A percentile compares a stretch with the other conserved stretches of the same genome.
These are phyloP conservation scores for Heliangelus exortis DNA, from an alignment of 2,797 vertebrate species.

Conservation along the genomic window DNA sequence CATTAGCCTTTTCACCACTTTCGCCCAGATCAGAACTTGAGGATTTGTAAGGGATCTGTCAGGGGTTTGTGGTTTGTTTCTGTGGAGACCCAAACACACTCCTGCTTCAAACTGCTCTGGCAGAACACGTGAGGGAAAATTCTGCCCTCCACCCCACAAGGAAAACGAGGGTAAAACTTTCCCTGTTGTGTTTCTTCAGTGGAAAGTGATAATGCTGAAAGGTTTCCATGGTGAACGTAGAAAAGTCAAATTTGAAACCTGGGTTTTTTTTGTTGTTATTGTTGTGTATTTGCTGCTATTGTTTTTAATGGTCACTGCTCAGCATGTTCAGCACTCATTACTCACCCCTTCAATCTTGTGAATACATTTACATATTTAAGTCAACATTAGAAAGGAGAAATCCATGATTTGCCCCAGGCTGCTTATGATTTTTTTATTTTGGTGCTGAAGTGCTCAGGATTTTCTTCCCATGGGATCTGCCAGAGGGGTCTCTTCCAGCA, in stretches of 20 bases:
- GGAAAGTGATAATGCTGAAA: neutral
- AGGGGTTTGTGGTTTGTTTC: neutral
- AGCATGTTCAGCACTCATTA: neutral
- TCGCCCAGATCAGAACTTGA: neutral
- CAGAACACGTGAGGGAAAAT: neutral
- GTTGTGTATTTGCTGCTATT: neutral
- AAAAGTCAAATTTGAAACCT: neutral
- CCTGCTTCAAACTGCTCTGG: neutral
- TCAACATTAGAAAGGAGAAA: neutral
- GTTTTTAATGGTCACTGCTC: neutral
- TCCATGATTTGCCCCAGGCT: neutral
- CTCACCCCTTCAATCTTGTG: neutral
- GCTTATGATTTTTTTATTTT: neutral
- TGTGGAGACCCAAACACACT: neutral
- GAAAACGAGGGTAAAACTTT: neutral
- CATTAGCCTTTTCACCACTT: neutral
- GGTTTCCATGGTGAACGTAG: neutral
- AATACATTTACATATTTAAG: conserved; percentile 43
- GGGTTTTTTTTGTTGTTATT: neutral
- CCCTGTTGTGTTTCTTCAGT: neutral
- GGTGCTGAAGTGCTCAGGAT: neutral
- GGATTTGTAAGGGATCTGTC: neutral
- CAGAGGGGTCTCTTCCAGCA: neutral
- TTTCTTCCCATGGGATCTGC: neutral
- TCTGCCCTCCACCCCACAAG: neutral